Conservation (phyloP, 2,888 invertebrate species). For the Pilophorus perplexus region DNA sequence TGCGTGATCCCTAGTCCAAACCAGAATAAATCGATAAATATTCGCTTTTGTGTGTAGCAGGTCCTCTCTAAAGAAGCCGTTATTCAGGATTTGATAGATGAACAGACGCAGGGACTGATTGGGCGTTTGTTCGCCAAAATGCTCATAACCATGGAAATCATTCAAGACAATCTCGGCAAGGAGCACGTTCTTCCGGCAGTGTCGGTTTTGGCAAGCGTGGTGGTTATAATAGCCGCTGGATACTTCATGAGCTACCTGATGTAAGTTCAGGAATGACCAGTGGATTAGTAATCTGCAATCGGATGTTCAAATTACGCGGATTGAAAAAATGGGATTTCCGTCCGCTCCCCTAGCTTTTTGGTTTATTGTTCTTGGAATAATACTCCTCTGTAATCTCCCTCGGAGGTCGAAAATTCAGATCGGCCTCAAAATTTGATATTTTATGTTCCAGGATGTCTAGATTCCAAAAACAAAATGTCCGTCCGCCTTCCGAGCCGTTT, state of each 20-base stretch:
- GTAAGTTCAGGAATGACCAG: slow-evolving; percentile 56
- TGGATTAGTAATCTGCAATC: too few relatives aligned
- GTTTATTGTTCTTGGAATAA: too few relatives aligned
- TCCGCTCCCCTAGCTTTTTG: too few relatives aligned
- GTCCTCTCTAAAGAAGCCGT: slow-evolving; percentile 68
- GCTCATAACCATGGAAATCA: slow-evolving; percentile 64
- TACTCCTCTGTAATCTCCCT: too few relatives aligned
- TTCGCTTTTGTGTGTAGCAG: slow-evolving; percentile 55
- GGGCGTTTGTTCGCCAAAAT: slow-evolving; percentile 66
- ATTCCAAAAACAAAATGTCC: too few relatives aligned
- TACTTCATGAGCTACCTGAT: slow-evolving; percentile 84
- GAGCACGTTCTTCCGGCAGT: slow-evolving; percentile 76
- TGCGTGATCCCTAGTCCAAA: background rate
- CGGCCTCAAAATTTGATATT: too few relatives aligned
- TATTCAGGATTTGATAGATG: slow-evolving; percentile 67
- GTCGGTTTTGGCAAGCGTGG: slow-evolving; percentile 73
- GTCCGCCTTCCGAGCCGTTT: too few relatives aligned
- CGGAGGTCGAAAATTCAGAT: too few relatives aligned
- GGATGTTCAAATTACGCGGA: too few relatives aligned
- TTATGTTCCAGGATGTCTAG: too few relatives aligned
- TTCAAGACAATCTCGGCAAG: slow-evolving; percentile 68
- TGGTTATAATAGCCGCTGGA: slow-evolving; percentile 74
- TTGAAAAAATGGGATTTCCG: too few relatives aligned
- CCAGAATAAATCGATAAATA: background rate
- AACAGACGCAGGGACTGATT: slow-evolving; percentile 70